Evolutionary conservation across 2,888 invertebrate genomes (phyloP).

Genomic region (Ceramica pisi): DNA sequence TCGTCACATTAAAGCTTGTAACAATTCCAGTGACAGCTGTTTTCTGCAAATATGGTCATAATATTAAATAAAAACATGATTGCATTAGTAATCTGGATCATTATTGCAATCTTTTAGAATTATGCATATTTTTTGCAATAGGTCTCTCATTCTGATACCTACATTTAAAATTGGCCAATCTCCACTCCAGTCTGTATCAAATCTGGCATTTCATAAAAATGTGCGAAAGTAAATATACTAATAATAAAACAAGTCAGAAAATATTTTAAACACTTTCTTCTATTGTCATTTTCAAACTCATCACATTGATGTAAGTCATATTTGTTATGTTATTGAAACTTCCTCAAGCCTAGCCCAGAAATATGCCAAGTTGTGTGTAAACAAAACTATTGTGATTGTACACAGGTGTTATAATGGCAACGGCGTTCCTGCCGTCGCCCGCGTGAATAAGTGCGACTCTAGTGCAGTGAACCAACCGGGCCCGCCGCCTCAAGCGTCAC

Average conservation of each 20-base stretch:
- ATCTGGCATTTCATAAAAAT: conserved; percentile 1
- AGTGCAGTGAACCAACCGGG: conserved; percentile 85
- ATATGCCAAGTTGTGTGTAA: conserved; percentile 39
- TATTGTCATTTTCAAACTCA: conserved; percentile 11
- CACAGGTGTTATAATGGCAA: conserved; percentile 89
- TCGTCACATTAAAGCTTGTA: conserved; percentile 38
- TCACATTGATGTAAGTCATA: conserved; percentile 5
- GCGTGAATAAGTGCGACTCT: conserved; percentile 87
- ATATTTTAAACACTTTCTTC: background rate
- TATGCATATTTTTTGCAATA: conserved; percentile 3
- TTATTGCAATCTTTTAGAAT: conserved; percentile 7
- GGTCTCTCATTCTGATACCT: background rate
- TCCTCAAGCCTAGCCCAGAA: background rate
- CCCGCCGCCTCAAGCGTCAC: conserved; percentile 83
- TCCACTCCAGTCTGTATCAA: background rate
- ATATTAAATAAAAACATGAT: background rate
- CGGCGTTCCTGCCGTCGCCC: conserved; percentile 85
- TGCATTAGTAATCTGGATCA: background rate
- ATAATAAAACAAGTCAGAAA: background rate
- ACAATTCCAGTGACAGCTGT: conserved; percentile 42
- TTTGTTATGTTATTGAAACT: conserved; percentile 29
- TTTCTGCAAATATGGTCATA: conserved; percentile 44
- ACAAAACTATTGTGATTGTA: conserved; percentile 64
- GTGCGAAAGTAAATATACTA: background rate
- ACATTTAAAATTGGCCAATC: background rate